A percentile compares a stretch with the other conserved stretches of the same genome.
phyloP scores from a whole-genome alignment of 2,797 vertebrate genomes.

The Sebastes matsubarae region DNA sequence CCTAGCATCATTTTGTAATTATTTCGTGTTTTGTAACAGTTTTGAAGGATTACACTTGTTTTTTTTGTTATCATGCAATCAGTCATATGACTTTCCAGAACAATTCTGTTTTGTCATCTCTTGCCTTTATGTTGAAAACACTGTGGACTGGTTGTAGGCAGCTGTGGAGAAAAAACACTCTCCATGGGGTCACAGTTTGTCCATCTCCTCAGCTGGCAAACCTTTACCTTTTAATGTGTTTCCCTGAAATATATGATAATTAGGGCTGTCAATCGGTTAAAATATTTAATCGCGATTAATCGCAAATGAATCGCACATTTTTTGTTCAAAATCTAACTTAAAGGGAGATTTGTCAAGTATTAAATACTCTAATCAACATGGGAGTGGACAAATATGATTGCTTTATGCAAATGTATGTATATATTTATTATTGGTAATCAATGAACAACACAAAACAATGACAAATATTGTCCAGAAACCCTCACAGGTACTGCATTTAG shows the following conservation, averaged over 20 bases:
- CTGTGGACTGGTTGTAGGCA: neutral
- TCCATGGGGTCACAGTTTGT: neutral
- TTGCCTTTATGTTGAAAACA: conserved; percentile 50
- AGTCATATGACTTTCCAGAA: conserved; percentile 76
- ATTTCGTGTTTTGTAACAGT: neutral
- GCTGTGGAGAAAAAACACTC: neutral
- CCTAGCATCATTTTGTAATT: neutral
- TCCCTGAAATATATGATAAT: neutral
- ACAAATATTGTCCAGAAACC: too few relatives aligned
- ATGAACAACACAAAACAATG: too few relatives aligned
- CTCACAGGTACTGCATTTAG: too few relatives aligned
- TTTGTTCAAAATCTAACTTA: too few relatives aligned
- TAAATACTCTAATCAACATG: too few relatives aligned
- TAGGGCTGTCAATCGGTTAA: too few relatives aligned
- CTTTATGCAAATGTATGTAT: too few relatives aligned
- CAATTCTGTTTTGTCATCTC: conserved; percentile 61
- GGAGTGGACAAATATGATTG: too few relatives aligned
- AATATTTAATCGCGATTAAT: too few relatives aligned
- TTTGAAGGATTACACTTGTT: neutral
- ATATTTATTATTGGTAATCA: too few relatives aligned
- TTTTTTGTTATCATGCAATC: conserved; percentile 56
- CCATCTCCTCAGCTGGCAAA: neutral
- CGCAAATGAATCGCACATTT: too few relatives aligned
- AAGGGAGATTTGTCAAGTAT: too few relatives aligned
- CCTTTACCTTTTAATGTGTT: neutral